phyloP scores from a whole-genome alignment of 2,113 vertebrate genomes.

The Ascaphus truei region DNA sequence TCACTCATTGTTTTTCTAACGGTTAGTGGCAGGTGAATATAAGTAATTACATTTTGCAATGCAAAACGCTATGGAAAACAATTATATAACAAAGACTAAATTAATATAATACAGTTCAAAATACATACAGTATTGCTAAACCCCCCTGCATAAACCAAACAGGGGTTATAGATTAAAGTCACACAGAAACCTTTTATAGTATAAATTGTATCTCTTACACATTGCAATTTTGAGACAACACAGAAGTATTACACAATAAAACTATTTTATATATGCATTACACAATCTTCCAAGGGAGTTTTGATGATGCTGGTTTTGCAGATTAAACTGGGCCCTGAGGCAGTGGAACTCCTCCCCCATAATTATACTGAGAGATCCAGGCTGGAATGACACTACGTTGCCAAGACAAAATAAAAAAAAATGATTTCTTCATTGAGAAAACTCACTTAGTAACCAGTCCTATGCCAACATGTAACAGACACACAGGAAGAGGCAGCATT shows the following conservation, averaged over 20 bases:
- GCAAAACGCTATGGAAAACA: neutral
- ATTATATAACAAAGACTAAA: neutral
- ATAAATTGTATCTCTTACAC: neutral
- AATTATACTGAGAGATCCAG: neutral
- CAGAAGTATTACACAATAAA: constrained; percentile 4
- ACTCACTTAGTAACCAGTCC: too few species aligned
- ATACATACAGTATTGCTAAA: neutral
- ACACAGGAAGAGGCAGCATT: neutral
- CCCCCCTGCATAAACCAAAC: neutral
- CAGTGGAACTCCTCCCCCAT: constrained; percentile 18
- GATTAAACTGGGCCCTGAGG: constrained; percentile 21
- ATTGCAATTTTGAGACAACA: neutral
- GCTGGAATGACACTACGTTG: neutral
- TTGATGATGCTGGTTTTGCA: neutral
- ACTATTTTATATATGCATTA: neutral
- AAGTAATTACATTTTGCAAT: neutral
- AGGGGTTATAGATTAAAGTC: too few species aligned
- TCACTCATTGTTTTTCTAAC: too few species aligned
- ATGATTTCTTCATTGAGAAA: neutral
- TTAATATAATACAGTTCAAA: neutral
- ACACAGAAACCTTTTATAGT: constrained; percentile 5
- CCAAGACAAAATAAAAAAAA: neutral
- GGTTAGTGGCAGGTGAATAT: too few species aligned
- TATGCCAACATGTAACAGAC: neutral
- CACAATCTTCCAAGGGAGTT: constrained; percentile 11